These are phyloP conservation scores for Phyllotreta striolata DNA, from an alignment of 2,888 invertebrate species.

Conservation along the genomic window DNA sequence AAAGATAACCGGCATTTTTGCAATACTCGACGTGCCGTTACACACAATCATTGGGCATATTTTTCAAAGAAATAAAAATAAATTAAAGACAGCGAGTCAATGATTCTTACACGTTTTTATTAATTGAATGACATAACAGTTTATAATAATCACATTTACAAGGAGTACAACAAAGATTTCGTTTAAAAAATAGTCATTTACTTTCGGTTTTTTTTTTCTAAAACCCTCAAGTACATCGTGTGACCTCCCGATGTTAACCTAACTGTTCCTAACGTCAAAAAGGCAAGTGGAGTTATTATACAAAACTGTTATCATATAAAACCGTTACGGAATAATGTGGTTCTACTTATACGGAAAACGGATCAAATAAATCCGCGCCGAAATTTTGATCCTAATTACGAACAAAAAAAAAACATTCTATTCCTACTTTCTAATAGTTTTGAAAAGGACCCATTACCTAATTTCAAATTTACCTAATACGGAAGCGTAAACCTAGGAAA, in stretches of 20 bases:
- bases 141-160: slow-evolving; percentile 53
- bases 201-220: slow-evolving; percentile 44
- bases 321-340: slow-evolving; percentile 1
- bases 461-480: slow-evolving; percentile 18
- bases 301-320: slow-evolving; percentile 6
- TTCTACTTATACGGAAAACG: background rate
- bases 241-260: background rate
- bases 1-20: no score
- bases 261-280: slow-evolving; percentile 6
- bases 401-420: slow-evolving; percentile 22
- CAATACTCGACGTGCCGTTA: no score
- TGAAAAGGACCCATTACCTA: slow-evolving; percentile 15
- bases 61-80: no score
- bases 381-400: slow-evolving; percentile 23
- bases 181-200: slow-evolving; percentile 53
- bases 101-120: slow-evolving; percentile 18
- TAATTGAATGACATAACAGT: slow-evolving; percentile 36
- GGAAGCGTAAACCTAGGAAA: slow-evolving; percentile 25
- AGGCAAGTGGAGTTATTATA: slow-evolving; percentile 23
- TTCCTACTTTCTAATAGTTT: slow-evolving; percentile 25
- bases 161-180: slow-evolving; percentile 51
- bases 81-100: background rate
- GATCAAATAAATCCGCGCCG: slow-evolving; percentile 1
- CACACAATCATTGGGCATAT: no score
- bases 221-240: slow-evolving; percentile 9